Evolutionary conservation across 1,140 invertebrate genomes (phyloP).

Genomic region (Drosophila lacteicornis): DNA sequence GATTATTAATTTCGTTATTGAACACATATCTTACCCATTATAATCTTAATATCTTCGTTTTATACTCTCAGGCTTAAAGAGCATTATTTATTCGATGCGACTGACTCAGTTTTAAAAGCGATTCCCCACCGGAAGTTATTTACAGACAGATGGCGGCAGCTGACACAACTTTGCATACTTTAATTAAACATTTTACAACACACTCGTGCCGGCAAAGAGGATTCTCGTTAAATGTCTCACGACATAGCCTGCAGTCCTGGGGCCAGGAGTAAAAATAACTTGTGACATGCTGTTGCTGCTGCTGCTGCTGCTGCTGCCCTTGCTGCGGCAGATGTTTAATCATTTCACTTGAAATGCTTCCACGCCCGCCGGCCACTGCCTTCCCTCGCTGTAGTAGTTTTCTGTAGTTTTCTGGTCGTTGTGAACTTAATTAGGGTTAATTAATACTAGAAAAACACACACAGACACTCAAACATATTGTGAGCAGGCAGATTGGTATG

Average conservation of each 20-base stretch:
- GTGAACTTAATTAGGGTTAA: conserved; percentile 78
- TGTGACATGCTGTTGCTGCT: conserved; percentile 28
- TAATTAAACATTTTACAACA: conserved; percentile 71
- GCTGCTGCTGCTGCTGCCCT: conserved; percentile 8
- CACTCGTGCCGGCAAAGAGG: conserved; percentile 47
- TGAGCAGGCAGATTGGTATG: conserved; percentile 65
- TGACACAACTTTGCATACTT: conserved; percentile 75
- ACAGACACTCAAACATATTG: conserved; percentile 39
- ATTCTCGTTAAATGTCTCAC: conserved; percentile 69
- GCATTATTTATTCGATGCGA: conserved; percentile 7
- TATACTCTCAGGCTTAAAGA: background rate
- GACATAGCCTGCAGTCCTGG: conserved; percentile 58
- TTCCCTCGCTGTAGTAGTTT: background rate
- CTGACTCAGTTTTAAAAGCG: background rate
- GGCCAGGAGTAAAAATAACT: conserved; percentile 44
- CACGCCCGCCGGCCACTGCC: conserved; percentile 24
- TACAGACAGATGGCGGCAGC: conserved; percentile 59
- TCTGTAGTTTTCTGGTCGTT: conserved; percentile 20
- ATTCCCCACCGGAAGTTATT: conserved; percentile 61
- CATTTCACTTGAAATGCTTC: conserved; percentile 59
- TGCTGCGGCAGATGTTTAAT: conserved; percentile 44
- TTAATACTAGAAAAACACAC: conserved; percentile 69
- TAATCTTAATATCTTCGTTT: background rate
- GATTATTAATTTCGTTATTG: background rate
- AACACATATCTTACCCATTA: background rate